A percentile compares a stretch with the other conserved stretches of the same genome.
These are phyloP conservation scores for Phania funesta DNA, from an alignment of 2,888 invertebrate species.

Conservation along the genomic window DNA sequence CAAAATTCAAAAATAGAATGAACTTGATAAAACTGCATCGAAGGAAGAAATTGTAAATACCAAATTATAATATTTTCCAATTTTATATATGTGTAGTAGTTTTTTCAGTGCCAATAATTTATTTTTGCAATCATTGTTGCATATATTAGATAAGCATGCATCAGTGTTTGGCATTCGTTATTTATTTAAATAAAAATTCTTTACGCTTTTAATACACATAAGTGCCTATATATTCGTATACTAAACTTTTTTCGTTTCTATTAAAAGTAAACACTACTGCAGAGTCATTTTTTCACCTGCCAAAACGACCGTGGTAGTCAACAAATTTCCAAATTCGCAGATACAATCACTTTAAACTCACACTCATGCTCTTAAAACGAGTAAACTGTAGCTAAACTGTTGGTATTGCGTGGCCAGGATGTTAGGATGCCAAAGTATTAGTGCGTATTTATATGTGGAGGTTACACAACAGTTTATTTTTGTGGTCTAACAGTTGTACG, in stretches of 20 bases:
- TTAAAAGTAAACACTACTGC: too few species aligned
- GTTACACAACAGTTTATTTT: slow-evolving; percentile 18
- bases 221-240: too few species aligned
- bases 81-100: too few species aligned
- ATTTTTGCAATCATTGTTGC: too few species aligned
- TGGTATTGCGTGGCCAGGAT: neutral
- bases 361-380: neutral
- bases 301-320: neutral
- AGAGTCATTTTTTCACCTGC: neutral
- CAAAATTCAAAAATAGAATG: slow-evolving; percentile 87
- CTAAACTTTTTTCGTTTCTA: too few species aligned
- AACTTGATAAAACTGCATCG: slow-evolving; percentile 76
- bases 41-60: slow-evolving; percentile 76
- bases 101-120: too few species aligned
- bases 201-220: too few species aligned
- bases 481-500: slow-evolving; percentile 4
- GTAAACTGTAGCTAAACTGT: neutral
- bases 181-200: too few species aligned
- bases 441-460: neutral
- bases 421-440: neutral
- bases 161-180: too few species aligned
- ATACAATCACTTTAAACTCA: neutral
- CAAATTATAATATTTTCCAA: too few species aligned
- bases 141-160: too few species aligned
- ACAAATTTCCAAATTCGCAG: neutral